A percentile compares a stretch with the other conserved stretches of the same genome.
These are phyloP conservation scores for Hymenochirus boettgeri DNA, from an alignment of 2,113 vertebrate species.

Conservation along the genomic window DNA sequence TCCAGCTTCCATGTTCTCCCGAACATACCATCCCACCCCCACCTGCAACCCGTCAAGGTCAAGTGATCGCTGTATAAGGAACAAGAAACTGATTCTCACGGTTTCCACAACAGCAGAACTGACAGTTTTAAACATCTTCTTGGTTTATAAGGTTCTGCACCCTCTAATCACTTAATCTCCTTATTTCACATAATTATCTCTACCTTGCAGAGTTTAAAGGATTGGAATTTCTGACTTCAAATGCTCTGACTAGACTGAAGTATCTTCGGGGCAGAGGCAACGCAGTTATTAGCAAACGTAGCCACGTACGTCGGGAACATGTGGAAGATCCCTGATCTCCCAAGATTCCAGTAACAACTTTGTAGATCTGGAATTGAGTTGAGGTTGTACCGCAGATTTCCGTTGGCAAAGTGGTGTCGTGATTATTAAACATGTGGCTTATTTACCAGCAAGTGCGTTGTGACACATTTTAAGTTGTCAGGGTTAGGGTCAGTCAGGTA, in stretches of 20 bases:
- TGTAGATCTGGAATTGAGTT: too few relatives aligned
- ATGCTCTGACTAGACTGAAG: conserved; percentile 8
- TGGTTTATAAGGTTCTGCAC: conserved; percentile 22
- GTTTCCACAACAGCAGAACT: not conserved
- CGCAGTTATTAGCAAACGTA: not conserved
- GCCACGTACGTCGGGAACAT: too few relatives aligned
- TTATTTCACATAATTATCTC: conserved; percentile 27
- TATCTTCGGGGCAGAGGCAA: conserved; percentile 19
- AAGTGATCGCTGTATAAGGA: not conserved
- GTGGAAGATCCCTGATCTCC: too few relatives aligned
- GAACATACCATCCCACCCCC: conserved; percentile 16
- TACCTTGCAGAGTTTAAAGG: conserved; percentile 23
- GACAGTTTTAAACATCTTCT: conserved; percentile 18
- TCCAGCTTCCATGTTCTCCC: too few relatives aligned
- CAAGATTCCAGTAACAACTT: too few relatives aligned
- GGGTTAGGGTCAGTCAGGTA: too few relatives aligned
- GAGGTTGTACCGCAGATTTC: too few relatives aligned
- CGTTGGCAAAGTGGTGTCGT: too few relatives aligned
- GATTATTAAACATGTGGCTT: too few relatives aligned
- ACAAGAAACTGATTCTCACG: conserved; percentile 7
- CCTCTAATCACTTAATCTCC: conserved; percentile 32
- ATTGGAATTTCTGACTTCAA: conserved; percentile 7
- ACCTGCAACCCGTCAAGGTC: not conserved
- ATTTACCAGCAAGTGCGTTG: too few relatives aligned
- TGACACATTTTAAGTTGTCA: too few relatives aligned